A percentile compares a stretch with the other conserved stretches of the same genome.
Conservation (phyloP, 2,888 invertebrate genomes). For the Catocala nupta region DNA sequence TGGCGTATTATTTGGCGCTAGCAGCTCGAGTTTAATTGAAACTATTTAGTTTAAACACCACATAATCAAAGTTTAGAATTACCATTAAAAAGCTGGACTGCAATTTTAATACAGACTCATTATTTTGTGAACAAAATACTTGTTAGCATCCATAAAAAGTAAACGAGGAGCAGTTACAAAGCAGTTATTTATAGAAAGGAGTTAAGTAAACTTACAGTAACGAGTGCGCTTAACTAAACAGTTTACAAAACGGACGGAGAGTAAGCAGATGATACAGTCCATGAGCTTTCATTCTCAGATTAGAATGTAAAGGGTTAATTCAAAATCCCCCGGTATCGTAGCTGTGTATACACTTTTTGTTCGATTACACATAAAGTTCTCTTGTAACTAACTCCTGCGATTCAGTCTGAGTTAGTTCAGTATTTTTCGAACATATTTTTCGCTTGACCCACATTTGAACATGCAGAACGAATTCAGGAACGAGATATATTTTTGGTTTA, state of each 20-base stretch:
- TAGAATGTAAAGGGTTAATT: conserved; percentile 20
- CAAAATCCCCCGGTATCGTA: conserved; percentile 2
- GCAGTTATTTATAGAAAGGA: conserved; percentile 10
- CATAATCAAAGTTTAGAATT: conserved; percentile 39
- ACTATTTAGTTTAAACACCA: conserved; percentile 57
- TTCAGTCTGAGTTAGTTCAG: conserved; percentile 6
- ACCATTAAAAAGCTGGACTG: conserved; percentile 15
- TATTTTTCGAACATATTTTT: conserved; percentile 7
- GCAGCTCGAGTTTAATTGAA: conserved; percentile 74
- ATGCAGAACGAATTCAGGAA: conserved; percentile 9
- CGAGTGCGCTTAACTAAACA: conserved; percentile 20
- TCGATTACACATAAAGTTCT: neutral
- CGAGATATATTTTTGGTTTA: conserved; percentile 5
- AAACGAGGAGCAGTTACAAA: conserved; percentile 8
- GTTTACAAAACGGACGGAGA: conserved; percentile 20
- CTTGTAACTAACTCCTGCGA: conserved; percentile 9
- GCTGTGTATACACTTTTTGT: neutral
- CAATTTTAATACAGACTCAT: neutral
- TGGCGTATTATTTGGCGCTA: conserved; percentile 63
- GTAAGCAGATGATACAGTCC: conserved; percentile 19
- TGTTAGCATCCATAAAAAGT: neutral
- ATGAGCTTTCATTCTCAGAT: conserved; percentile 22
- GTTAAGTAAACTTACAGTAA: conserved; percentile 17
- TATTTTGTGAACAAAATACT: neutral
- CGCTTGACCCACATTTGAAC: conserved; percentile 13